These are phyloP conservation scores for Candidula unifasciata DNA, from an alignment of 2,888 invertebrate species.

Conservation along the genomic window DNA sequence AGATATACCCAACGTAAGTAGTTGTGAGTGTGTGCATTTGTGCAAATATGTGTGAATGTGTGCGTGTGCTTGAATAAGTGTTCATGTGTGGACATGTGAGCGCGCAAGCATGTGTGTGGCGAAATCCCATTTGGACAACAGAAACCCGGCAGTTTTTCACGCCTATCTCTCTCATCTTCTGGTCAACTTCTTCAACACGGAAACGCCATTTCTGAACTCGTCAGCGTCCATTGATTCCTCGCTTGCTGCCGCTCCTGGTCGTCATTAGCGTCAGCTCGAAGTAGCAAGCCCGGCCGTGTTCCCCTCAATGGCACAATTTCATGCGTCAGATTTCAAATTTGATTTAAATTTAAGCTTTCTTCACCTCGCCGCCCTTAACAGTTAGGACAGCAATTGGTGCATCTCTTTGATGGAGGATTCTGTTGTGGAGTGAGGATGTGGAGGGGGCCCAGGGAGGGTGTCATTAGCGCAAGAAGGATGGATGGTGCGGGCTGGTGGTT, in stretches of 20 bases:
- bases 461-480: no score
- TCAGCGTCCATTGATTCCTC: background rate
- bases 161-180: background rate
- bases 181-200: background rate
- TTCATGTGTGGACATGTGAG: no score
- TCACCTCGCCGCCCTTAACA: background rate
- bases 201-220: background rate
- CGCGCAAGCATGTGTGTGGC: no score
- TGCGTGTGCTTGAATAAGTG: no score
- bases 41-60: no score
- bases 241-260: background rate
- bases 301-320: background rate
- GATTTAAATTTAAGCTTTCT: slow-evolving; percentile 15
- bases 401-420: background rate
- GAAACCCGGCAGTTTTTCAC: no score
- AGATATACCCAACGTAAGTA: no score
- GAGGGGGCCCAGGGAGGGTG: no score
- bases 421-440: background rate
- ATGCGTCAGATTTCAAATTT: slow-evolving; percentile 11
- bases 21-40: no score
- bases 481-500: no score
- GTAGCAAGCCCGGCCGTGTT: background rate
- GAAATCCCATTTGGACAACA: no score
- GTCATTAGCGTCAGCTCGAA: background rate
- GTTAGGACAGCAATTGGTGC: background rate